phyloP scores from a whole-genome alignment of 2,113 vertebrate genomes.

The Trochalopteron elliotii region DNA sequence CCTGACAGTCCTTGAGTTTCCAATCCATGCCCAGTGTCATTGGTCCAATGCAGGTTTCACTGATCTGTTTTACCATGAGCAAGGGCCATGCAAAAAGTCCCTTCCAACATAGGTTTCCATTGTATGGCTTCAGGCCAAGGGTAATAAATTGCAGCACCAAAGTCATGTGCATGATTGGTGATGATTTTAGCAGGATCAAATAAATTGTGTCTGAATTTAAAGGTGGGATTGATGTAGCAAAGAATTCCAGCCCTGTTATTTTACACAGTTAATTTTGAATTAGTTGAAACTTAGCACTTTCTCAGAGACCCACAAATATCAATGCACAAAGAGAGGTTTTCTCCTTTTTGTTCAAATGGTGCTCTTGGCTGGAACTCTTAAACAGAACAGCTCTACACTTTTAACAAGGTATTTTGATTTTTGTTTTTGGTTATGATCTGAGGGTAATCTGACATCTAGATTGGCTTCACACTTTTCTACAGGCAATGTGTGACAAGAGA shows the following conservation, averaged over 20 bases:
- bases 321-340: background rate
- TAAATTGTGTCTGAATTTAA: background rate
- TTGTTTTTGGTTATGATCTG: background rate
- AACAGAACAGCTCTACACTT: background rate
- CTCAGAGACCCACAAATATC: background rate
- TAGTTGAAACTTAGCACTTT: background rate
- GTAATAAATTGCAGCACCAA: background rate
- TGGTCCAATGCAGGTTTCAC: background rate
- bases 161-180: background rate
- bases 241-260: background rate
- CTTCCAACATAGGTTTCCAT: background rate
- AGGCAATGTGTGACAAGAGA: background rate
- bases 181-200: background rate
- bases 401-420: background rate
- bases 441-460: background rate
- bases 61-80: background rate
- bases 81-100: accelerated
- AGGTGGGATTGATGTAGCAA: background rate
- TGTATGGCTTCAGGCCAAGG: background rate
- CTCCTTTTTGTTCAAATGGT: background rate
- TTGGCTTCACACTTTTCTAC: background rate
- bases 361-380: background rate
- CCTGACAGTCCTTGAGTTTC: background rate
- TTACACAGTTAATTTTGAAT: background rate
- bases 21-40: background rate